Conservation (phyloP, 2,797 vertebrate genomes). For the Neosalanx taihuensis region DNA sequence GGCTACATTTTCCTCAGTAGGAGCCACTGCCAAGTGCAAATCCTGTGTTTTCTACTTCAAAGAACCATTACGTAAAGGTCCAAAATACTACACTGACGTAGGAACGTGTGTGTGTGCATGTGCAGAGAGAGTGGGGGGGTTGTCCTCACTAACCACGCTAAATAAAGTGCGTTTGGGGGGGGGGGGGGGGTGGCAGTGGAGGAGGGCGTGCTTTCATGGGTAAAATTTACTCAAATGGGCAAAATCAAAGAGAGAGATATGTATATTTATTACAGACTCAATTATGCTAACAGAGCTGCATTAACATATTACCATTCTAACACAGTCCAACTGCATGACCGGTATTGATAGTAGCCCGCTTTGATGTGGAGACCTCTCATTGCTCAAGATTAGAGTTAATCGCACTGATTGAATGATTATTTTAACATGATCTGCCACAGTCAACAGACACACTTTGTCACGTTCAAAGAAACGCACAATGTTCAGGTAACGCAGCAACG, state of each 20-base stretch:
- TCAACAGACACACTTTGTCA: too few relatives aligned
- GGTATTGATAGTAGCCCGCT: conserved; percentile 39
- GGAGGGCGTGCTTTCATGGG: conserved; percentile 46
- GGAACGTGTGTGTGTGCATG: too few relatives aligned
- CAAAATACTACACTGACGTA: conserved; percentile 21
- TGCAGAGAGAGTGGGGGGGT: background rate
- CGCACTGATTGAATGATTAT: conserved; percentile 10
- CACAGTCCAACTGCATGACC: conserved; percentile 50
- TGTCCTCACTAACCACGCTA: background rate
- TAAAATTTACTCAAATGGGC: conserved; percentile 36
- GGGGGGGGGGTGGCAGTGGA: conserved; percentile 25
- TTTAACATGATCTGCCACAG: conserved; percentile 4
- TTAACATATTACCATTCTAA: conserved; percentile 75
- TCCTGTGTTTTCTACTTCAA: conserved; percentile 62
- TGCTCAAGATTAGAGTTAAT: conserved; percentile 18
- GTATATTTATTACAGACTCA: conserved; percentile 53
- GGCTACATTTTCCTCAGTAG: conserved; percentile 61
- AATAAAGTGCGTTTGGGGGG: background rate
- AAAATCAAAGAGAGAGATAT: conserved; percentile 62
- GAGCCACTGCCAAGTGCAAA: conserved; percentile 58
- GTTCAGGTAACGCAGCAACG: too few relatives aligned
- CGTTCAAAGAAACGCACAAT: too few relatives aligned
- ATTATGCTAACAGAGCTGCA: conserved; percentile 74
- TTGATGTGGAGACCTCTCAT: conserved; percentile 42
- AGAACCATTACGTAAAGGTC: conserved; percentile 50